phyloP scores from a whole-genome alignment of 2,888 invertebrate species.

The Mystacides longicornis region DNA sequence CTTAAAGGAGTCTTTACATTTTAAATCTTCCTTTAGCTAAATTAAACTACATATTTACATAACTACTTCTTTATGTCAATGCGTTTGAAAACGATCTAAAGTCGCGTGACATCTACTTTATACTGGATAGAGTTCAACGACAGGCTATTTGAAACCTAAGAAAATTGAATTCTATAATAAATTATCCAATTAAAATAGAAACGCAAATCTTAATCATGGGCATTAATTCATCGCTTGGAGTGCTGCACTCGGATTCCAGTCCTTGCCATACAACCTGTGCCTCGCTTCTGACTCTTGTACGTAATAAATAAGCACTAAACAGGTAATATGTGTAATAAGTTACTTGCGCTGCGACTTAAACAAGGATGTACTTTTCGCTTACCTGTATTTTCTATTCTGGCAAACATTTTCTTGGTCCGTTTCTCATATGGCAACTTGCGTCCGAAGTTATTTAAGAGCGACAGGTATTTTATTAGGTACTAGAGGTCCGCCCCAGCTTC shows the following conservation, averaged over 20 bases:
- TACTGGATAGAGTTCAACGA: no score
- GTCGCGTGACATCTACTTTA: no score
- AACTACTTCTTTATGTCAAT: no score
- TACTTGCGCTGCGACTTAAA: not conserved
- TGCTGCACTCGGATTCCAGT: no score
- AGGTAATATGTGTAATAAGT: not conserved
- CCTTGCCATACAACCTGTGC: not conserved
- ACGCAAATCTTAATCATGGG: not conserved
- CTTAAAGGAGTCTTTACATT: no score
- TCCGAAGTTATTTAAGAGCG: not conserved
- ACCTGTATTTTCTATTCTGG: slow-evolving; percentile 2
- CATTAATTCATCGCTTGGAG: not conserved
- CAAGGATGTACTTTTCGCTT: no score
- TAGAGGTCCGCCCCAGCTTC: no score
- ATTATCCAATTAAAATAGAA: not conserved
- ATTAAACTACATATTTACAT: no score
- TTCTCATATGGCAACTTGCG: not conserved
- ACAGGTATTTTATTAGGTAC: not conserved
- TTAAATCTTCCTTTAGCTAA: no score
- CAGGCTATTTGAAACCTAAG: no score
- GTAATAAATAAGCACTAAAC: not conserved
- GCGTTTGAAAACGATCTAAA: no score
- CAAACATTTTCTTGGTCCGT: not conserved
- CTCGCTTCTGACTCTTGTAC: not conserved
- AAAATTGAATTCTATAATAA: no score